These are phyloP conservation scores for Oncopodura yosiiana DNA, from an alignment of 1,140 invertebrate species.

Conservation along the genomic window DNA sequence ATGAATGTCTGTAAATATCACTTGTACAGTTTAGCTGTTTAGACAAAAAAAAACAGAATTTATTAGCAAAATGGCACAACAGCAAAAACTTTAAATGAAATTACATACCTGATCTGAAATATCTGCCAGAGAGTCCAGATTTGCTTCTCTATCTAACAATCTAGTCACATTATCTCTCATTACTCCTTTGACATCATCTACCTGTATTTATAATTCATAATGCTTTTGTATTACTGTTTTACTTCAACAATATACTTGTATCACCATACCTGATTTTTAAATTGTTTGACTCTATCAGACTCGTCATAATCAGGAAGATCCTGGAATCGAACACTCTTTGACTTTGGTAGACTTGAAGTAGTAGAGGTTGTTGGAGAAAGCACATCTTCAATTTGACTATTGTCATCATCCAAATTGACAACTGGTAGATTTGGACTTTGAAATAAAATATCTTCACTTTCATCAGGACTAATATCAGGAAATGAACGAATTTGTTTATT, in stretches of 20 bases:
- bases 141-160: slow-evolving; percentile 25
- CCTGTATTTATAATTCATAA: slow-evolving; percentile 6
- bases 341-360: slow-evolving; percentile 3
- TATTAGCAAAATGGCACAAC: neutral
- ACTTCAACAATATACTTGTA: neutral
- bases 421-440: neutral
- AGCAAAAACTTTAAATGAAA: neutral
- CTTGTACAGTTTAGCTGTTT: slow-evolving; percentile 20
- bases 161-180: slow-evolving; percentile 26
- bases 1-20: slow-evolving; percentile 28
- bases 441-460: neutral
- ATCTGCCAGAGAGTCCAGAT: slow-evolving; percentile 24
- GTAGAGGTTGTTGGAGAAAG: too few species aligned
- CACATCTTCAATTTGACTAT: neutral
- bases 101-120: slow-evolving; percentile 25
- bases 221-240: neutral
- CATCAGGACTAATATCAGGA: neutral
- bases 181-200: slow-evolving; percentile 20
- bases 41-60: slow-evolving; percentile 6
- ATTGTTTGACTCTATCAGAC: slow-evolving; percentile 3
- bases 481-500: neutral
- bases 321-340: slow-evolving; percentile 29
- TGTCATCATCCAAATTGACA: slow-evolving; percentile 5
- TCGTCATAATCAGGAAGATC: slow-evolving; percentile 17
- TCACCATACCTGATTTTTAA: neutral